These are phyloP conservation scores for Bujurquina vittata DNA, from an alignment of 2,113 vertebrate species.

Conservation along the genomic window DNA sequence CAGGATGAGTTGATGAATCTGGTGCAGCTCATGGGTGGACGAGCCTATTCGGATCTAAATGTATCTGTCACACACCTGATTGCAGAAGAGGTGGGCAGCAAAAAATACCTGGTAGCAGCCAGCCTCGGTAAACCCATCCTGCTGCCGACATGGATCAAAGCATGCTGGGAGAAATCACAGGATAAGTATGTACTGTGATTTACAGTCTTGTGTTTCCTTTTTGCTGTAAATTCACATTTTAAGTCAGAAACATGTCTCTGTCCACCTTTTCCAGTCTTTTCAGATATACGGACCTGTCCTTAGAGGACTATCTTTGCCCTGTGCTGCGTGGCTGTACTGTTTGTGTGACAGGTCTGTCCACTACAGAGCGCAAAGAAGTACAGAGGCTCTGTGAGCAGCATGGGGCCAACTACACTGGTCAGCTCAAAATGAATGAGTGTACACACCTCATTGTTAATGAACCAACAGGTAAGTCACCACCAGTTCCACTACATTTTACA, in stretches of 20 bases:
- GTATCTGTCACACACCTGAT: constrained; percentile 93
- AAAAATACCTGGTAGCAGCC: constrained; percentile 97
- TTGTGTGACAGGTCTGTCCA: constrained; percentile 92
- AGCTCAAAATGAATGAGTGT: constrained; percentile 96
- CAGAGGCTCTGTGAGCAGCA: constrained; percentile 88
- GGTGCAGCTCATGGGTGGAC: constrained; percentile 95
- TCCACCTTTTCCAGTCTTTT: constrained; percentile 79
- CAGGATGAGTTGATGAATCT: constrained; percentile 92
- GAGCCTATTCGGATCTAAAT: constrained; percentile 89
- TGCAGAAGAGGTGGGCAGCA: constrained; percentile 97
- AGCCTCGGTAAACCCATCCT: constrained; percentile 92
- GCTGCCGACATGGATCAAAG: constrained; percentile 90
- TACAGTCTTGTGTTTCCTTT: background rate
- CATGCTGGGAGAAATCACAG: constrained; percentile 92
- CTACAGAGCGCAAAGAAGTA: constrained; percentile 88
- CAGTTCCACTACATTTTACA: background rate
- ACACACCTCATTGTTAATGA: constrained; percentile 96
- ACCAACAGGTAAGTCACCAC: constrained; percentile 83
- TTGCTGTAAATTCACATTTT: background rate
- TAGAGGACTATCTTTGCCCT: constrained; percentile 88
- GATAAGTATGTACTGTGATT: constrained; percentile 80
- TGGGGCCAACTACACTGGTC: constrained; percentile 90
- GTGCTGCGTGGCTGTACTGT: constrained; percentile 91
- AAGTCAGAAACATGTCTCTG: background rate
- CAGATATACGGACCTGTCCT: constrained; percentile 85